Percentiles rank a stretch among this genome's conserved stretches.
phyloP scores from a whole-genome alignment of 2,797 vertebrate genomes.

The Spinus pinus region DNA sequence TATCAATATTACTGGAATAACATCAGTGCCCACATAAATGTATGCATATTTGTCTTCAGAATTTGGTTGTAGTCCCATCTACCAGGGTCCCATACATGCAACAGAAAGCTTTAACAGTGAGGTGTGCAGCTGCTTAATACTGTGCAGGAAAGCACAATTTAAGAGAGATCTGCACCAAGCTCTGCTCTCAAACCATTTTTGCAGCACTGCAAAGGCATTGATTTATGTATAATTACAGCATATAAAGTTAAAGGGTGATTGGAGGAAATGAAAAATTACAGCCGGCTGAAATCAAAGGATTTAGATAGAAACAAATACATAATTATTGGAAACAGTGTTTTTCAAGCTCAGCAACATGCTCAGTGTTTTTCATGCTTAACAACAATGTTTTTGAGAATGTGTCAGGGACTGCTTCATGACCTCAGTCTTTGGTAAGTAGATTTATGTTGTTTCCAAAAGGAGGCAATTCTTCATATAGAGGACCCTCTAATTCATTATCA shows the following conservation, averaged over 20 bases:
- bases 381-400: background rate
- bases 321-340: background rate
- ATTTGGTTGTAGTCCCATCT: background rate
- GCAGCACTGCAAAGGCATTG: background rate
- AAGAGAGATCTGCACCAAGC: background rate
- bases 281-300: background rate
- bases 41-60: background rate
- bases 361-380: background rate
- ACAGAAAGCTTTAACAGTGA: background rate
- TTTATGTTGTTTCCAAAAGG: background rate
- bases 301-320: background rate
- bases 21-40: background rate
- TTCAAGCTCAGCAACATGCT: background rate
- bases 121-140: background rate
- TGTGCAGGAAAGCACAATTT: background rate
- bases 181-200: background rate
- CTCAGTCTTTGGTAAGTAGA: background rate
- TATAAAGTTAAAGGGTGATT: background rate
- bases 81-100: background rate
- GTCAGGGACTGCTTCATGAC: background rate
- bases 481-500: background rate
- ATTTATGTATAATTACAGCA: background rate
- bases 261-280: background rate
- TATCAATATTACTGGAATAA: constrained; percentile 17
- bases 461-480: background rate